These are phyloP conservation scores for Eupeodes corollae DNA, from an alignment of 1,140 invertebrate genomes.

Conservation along the genomic window DNA sequence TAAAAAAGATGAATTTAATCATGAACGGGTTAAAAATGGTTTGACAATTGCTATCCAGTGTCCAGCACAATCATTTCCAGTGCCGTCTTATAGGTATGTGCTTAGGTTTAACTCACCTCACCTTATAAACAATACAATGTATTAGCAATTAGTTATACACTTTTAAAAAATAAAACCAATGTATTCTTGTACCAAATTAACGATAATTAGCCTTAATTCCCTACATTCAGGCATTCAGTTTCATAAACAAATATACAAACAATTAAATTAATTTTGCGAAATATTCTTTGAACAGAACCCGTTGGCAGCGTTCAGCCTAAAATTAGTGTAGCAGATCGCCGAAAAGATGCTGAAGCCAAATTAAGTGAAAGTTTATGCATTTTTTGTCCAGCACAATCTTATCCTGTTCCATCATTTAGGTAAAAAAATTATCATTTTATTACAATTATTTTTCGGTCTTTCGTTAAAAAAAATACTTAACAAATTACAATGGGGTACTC, in stretches of 20 bases:
- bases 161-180: no score
- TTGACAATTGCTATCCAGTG: conserved; percentile 45
- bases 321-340: conserved; percentile 47
- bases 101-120: not conserved
- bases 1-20: conserved; percentile 58
- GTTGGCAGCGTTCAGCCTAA: conserved; percentile 56
- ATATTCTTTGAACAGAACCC: conserved; percentile 48
- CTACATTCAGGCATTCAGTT: not conserved
- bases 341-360: conserved; percentile 33
- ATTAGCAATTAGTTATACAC: no score
- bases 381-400: conserved; percentile 58
- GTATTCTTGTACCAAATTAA: not conserved
- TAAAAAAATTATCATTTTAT: conserved; percentile 33
- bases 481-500: no score
- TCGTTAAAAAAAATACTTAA: no score
- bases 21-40: conserved; percentile 39
- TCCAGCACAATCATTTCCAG: conserved; percentile 54
- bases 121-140: no score
- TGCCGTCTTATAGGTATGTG: conserved; percentile 48
- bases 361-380: conserved; percentile 33
- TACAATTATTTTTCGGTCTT: no score
- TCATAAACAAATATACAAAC: not conserved
- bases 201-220: not conserved
- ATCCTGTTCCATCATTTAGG: conserved; percentile 54
- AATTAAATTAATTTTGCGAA: conserved; percentile 6